Percentiles rank a stretch among this genome's conserved stretches.
phyloP scores from a whole-genome alignment of 2,888 invertebrate species.

The Pharmacophagus antenor region DNA sequence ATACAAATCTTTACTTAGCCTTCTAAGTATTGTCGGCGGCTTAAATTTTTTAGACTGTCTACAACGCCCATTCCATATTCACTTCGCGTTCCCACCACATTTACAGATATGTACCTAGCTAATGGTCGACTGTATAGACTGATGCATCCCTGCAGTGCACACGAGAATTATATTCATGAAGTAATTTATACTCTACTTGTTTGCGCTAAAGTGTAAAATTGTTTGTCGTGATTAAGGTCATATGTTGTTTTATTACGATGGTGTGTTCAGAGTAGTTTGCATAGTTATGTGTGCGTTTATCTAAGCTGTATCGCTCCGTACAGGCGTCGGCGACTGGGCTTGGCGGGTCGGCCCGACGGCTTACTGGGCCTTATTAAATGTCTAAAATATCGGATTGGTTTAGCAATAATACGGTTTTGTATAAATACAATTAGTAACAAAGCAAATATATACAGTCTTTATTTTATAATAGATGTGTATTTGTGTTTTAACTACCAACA shows the following conservation, averaged over 20 bases:
- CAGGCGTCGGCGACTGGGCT: constrained; percentile 50
- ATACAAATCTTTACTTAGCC: constrained; percentile 74
- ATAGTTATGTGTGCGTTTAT: constrained; percentile 74
- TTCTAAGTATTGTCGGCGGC: constrained; percentile 64
- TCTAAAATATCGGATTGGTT: constrained; percentile 46
- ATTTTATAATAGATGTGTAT: no score
- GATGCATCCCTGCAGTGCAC: constrained; percentile 40
- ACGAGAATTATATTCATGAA: background rate
- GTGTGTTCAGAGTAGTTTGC: constrained; percentile 58
- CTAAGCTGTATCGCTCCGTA: constrained; percentile 67
- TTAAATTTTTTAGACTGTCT: constrained; percentile 72
- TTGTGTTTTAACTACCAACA: no score
- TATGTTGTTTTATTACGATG: constrained; percentile 41
- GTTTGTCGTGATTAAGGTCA: constrained; percentile 36
- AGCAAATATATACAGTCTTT: background rate
- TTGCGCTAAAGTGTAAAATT: constrained; percentile 48
- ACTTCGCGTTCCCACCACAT: constrained; percentile 69
- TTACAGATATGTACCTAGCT: constrained; percentile 66
- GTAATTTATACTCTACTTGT: constrained; percentile 43
- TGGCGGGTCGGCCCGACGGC: constrained; percentile 50
- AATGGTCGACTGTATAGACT: constrained; percentile 56
- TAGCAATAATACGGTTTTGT: constrained; percentile 9
- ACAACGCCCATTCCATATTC: constrained; percentile 69
- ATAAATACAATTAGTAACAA: constrained; percentile 13
- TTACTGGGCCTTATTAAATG: constrained; percentile 50